A percentile compares a stretch with the other conserved stretches of the same genome.
Conservation (phyloP, 2,888 invertebrate species). For the Laothoe populi region DNA sequence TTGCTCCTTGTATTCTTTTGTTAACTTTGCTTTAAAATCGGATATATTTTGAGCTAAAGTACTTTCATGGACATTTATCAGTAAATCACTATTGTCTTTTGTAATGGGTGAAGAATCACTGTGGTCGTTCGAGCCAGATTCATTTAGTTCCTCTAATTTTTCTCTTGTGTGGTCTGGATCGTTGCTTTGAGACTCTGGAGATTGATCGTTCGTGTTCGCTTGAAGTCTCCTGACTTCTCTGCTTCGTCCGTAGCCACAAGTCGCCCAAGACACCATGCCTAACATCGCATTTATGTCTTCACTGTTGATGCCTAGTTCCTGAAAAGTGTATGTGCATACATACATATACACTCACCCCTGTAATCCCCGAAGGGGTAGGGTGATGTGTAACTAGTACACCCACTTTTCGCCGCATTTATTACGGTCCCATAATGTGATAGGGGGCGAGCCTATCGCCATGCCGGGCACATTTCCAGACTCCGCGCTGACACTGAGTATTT, state of each 20-base stretch:
- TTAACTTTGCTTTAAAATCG: conserved; percentile 16
- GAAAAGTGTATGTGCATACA: conserved; percentile 42
- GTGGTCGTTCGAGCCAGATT: conserved; percentile 18
- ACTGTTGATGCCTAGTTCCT: conserved; percentile 83
- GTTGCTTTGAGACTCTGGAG: background rate
- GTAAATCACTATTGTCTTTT: conserved; percentile 1
- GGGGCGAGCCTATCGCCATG: too few relatives aligned
- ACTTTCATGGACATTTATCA: background rate
- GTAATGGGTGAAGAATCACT: background rate
- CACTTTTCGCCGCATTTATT: too few relatives aligned
- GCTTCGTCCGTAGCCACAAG: conserved; percentile 89
- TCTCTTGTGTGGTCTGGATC: background rate
- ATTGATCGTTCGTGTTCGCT: background rate
- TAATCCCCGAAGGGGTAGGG: too few relatives aligned
- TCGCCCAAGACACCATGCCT: conserved; percentile 95
- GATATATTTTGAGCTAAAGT: background rate
- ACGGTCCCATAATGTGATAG: too few relatives aligned
- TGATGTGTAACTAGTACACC: too few relatives aligned
- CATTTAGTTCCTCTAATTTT: background rate
- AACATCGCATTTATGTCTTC: conserved; percentile 90
- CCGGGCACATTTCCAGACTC: too few relatives aligned
- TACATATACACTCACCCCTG: too few relatives aligned
- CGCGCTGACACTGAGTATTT: too few relatives aligned
- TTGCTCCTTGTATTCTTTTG: conserved; percentile 39
- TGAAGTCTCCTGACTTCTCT: conserved; percentile 61